A percentile compares a stretch with the other conserved stretches of the same genome.
Evolutionary conservation across 2,888 invertebrate genomes (phyloP).

Genomic region (Phyllotreta cruciferae): DNA sequence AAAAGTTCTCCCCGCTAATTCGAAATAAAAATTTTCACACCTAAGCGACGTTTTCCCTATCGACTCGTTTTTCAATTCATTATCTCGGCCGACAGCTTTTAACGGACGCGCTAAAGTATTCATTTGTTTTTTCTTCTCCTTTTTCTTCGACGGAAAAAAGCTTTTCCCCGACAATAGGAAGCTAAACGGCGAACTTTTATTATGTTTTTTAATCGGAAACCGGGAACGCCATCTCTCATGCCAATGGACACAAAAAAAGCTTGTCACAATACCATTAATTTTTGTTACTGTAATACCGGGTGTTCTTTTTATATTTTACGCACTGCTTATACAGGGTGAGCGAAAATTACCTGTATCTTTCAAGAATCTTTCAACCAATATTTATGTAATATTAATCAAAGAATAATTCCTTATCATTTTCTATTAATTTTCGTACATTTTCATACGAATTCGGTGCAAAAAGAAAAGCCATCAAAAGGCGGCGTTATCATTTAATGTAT

Average conservation of each 20-base stretch:
- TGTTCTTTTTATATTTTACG: no score
- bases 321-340: no score
- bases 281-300: no score
- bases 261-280: no score
- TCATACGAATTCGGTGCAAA: no score
- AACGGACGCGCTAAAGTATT: slow-evolving; percentile 22
- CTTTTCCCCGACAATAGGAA: slow-evolving; percentile 26
- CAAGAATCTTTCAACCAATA: no score
- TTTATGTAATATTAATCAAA: no score
- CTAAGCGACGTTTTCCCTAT: slow-evolving; percentile 5
- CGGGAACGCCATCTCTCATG: no score
- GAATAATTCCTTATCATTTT: no score
- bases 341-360: no score
- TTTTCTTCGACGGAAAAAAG: slow-evolving; percentile 24
- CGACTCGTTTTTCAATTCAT: slow-evolving; percentile 21
- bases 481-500: slow-evolving; percentile 29
- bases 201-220: slow-evolving; percentile 26
- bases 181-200: slow-evolving; percentile 31
- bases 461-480: not conserved
- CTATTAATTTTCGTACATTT: no score
- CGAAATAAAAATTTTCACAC: not conserved
- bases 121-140: slow-evolving; percentile 29
- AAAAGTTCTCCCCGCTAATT: slow-evolving; percentile 4
- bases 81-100: slow-evolving; percentile 18
- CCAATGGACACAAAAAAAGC: not conserved